Percentiles rank a stretch among this genome's conserved stretches.
phyloP scores from a whole-genome alignment of 1,140 invertebrate species.

The Adoxophyes honmai region DNA sequence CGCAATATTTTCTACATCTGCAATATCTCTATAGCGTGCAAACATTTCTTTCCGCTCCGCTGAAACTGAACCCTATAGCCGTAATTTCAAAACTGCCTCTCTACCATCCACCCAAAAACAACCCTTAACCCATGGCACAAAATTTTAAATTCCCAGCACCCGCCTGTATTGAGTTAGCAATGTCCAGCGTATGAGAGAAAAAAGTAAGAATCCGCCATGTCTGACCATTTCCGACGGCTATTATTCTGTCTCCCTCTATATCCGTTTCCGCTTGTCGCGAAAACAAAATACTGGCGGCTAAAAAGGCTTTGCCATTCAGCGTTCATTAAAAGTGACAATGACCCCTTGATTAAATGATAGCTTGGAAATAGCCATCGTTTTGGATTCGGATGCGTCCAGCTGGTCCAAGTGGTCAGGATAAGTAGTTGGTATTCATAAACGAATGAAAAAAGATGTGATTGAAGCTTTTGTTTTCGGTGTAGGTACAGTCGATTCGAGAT shows the following conservation, averaged over 20 bases:
- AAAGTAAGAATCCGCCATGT: conserved; percentile 70
- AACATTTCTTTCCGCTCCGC: conserved; percentile 33
- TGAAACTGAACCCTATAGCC: conserved; percentile 34
- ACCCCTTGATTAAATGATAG: not conserved
- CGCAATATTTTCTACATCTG: not conserved
- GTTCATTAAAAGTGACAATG: conserved; percentile 2
- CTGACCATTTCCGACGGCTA: conserved; percentile 76
- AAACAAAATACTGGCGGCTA: conserved; percentile 68
- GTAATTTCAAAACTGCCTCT: conserved; percentile 42
- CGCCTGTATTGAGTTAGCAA: conserved; percentile 54
- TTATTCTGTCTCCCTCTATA: conserved; percentile 76
- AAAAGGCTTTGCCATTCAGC: conserved; percentile 30
- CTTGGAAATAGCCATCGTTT: too few relatives aligned
- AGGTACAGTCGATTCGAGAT: too few relatives aligned
- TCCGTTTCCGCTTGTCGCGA: conserved; percentile 73
- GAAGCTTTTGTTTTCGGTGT: too few relatives aligned
- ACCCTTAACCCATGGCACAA: conserved; percentile 23
- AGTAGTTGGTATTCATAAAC: too few relatives aligned
- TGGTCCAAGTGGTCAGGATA: too few relatives aligned
- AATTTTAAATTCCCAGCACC: conserved; percentile 24
- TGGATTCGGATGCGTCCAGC: too few relatives aligned
- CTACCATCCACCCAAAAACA: conserved; percentile 16
- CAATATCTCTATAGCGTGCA: not conserved
- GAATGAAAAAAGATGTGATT: too few relatives aligned
- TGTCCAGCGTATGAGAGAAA: conserved; percentile 65